Evolutionary conservation across 2,797 vertebrate species (phyloP).

Genomic region (Hydrophis major): DNA sequence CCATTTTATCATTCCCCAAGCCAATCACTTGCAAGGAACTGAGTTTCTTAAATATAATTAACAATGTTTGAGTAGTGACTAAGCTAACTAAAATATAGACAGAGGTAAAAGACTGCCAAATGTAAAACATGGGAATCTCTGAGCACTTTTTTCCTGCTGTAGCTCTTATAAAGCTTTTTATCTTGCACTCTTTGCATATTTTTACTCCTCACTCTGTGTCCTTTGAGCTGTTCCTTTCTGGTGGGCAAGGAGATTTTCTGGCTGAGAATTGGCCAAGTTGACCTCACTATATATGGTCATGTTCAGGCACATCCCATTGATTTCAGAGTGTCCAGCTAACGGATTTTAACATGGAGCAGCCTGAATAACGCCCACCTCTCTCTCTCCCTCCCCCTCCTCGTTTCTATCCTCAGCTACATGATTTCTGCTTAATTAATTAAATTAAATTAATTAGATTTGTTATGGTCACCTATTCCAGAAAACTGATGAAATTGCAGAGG

Average conservation of each 20-base stretch:
- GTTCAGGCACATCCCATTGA: neutral
- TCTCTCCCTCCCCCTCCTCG: accelerated
- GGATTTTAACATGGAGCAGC: neutral
- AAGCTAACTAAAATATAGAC: neutral
- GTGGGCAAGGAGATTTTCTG: neutral
- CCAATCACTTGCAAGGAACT: conserved; percentile 1
- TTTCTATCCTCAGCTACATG: neutral
- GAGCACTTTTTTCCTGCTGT: accelerated
- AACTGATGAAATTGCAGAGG: neutral
- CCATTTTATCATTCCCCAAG: neutral
- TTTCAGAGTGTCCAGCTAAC: neutral
- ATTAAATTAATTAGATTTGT: neutral
- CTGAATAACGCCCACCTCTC: neutral
- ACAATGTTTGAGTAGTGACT: conserved; percentile 4
- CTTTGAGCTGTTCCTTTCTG: neutral
- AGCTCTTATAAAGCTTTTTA: neutral
- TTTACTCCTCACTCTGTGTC: neutral
- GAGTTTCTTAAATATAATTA: conserved; percentile 28
- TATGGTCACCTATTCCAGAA: neutral
- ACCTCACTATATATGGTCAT: neutral
- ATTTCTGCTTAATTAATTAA: neutral
- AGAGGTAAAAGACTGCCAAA: neutral
- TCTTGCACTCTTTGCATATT: neutral
- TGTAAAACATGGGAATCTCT: neutral
- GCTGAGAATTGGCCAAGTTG: neutral